phyloP scores from a whole-genome alignment of 2,888 invertebrate species.

The Cremastinae sp. region DNA sequence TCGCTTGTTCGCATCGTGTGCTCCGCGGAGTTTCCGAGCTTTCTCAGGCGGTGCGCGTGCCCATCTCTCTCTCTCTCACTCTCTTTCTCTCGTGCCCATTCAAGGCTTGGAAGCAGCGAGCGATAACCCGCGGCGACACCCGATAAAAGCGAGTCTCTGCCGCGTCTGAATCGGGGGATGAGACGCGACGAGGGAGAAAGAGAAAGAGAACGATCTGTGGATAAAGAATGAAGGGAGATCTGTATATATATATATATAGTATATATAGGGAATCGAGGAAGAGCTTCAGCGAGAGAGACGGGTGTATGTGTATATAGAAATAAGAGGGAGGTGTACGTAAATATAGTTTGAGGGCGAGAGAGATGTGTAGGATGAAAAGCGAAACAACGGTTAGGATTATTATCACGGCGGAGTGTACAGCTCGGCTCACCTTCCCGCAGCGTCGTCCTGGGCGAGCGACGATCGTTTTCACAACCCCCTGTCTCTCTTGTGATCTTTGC shows the following conservation, averaged over 20 bases:
- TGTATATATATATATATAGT: slow-evolving; percentile 36
- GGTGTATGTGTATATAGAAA: slow-evolving; percentile 63
- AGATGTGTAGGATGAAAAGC: slow-evolving; percentile 72
- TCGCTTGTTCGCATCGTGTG: slow-evolving; percentile 43
- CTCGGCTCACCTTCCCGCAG: slow-evolving; percentile 52
- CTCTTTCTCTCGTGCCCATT: slow-evolving; percentile 66
- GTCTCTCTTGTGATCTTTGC: slow-evolving; percentile 32
- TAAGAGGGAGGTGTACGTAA: slow-evolving; percentile 39
- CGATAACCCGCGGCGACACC: slow-evolving; percentile 81
- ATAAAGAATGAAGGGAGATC: slow-evolving; percentile 52
- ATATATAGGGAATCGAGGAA: slow-evolving; percentile 23
- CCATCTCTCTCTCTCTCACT: slow-evolving; percentile 58
- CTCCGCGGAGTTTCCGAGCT: slow-evolving; percentile 47
- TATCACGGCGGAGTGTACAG: slow-evolving; percentile 71
- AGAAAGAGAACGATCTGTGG: slow-evolving; percentile 57
- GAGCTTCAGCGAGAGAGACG: slow-evolving; percentile 71
- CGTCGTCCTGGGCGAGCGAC: slow-evolving; percentile 39
- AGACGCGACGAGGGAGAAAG: slow-evolving; percentile 30
- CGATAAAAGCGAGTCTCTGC: slow-evolving; percentile 77
- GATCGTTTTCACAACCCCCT: slow-evolving; percentile 49
- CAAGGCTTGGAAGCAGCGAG: slow-evolving; percentile 76
- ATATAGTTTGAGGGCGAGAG: slow-evolving; percentile 67
- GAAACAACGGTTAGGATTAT: slow-evolving; percentile 78
- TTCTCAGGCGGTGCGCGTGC: slow-evolving; percentile 33
- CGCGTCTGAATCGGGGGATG: slow-evolving; percentile 53